Percentiles rank a stretch among this genome's conserved stretches.
Evolutionary conservation across 1,140 invertebrate species (phyloP).

Genomic region (Chironomus tepperi): DNA sequence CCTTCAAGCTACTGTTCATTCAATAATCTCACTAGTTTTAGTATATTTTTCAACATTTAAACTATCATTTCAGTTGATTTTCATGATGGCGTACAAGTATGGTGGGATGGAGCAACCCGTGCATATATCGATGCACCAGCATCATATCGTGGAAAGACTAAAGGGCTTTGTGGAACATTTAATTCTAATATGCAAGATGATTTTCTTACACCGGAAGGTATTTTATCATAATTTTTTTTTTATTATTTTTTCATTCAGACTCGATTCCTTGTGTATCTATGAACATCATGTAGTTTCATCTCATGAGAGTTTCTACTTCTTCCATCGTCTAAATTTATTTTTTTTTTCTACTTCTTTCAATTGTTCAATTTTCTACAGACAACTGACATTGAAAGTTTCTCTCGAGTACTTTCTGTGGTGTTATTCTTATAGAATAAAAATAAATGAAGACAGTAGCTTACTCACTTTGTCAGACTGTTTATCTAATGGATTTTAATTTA

Average conservation of each 20-base stretch:
- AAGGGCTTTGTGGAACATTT: slow-evolving; percentile 84
- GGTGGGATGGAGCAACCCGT: slow-evolving; percentile 75
- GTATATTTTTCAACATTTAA: slow-evolving; percentile 26
- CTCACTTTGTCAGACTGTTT: too few species aligned
- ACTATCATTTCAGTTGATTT: slow-evolving; percentile 52
- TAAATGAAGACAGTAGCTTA: too few species aligned
- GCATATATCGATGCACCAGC: slow-evolving; percentile 74
- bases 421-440: too few species aligned
- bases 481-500: too few species aligned
- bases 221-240: slow-evolving; percentile 2
- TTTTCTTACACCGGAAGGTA: slow-evolving; percentile 69
- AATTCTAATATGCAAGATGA: slow-evolving; percentile 80
- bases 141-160: slow-evolving; percentile 53
- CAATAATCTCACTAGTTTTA: background rate
- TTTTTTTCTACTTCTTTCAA: background rate
- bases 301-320: background rate
- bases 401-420: background rate
- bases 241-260: too few species aligned
- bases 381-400: slow-evolving; percentile 13
- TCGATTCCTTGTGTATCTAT: too few species aligned
- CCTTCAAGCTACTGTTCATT: too few species aligned
- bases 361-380: background rate
- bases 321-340: too few species aligned
- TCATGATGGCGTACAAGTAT: slow-evolving; percentile 64
- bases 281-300: background rate